Conservation (phyloP, 2,797 vertebrate genomes). For the Odontamblyopus rebecca region DNA sequence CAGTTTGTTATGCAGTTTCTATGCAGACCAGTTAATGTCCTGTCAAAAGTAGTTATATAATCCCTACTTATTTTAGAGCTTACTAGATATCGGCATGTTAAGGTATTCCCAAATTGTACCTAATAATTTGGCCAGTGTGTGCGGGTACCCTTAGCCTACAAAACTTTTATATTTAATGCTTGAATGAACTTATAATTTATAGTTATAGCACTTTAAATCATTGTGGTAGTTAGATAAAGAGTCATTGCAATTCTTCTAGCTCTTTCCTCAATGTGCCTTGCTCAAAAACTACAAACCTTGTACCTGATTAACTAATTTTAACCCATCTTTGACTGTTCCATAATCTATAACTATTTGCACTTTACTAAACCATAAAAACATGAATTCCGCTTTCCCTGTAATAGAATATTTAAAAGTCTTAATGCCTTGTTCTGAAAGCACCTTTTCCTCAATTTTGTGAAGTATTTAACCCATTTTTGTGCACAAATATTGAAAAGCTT, state of each 20-base stretch:
- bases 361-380: constrained; percentile 42
- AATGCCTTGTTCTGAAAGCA: constrained; percentile 30
- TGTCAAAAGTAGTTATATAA: not conserved
- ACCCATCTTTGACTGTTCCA: constrained; percentile 35
- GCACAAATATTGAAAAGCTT: constrained; percentile 17
- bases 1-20: not conserved
- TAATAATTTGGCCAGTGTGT: not conserved
- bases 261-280: constrained; percentile 78
- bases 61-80: too few relatives aligned
- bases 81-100: not conserved
- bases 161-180: constrained; percentile 27
- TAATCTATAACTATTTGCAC: constrained; percentile 48
- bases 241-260: constrained; percentile 63
- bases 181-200: constrained; percentile 30
- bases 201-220: constrained; percentile 55
- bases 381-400: not conserved
- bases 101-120: not conserved
- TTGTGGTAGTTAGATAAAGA: constrained; percentile 44
- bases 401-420: constrained; percentile 26
- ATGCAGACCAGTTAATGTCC: not conserved
- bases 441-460: constrained; percentile 25
- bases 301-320: constrained; percentile 56
- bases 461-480: constrained; percentile 12
- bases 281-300: constrained; percentile 56
- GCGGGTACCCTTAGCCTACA: constrained; percentile 18